Evolutionary conservation across 2,797 vertebrate species (phyloP).

Genomic region (Stomatorhinus walkeri): DNA sequence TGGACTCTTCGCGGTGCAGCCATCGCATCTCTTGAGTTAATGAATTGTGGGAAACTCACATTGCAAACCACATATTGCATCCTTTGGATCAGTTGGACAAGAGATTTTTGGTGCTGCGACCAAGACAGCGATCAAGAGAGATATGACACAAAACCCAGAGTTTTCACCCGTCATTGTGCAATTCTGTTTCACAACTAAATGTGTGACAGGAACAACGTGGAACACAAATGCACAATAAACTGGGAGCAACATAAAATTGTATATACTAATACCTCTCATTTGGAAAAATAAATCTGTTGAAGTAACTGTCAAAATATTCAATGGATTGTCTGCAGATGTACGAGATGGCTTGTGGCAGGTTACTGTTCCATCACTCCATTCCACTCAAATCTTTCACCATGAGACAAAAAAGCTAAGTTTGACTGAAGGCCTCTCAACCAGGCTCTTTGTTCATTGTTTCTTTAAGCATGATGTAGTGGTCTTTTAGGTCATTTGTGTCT

Average conservation of each 20-base stretch:
- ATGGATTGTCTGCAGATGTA: not conserved
- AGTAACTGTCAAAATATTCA: not conserved
- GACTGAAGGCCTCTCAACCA: not conserved
- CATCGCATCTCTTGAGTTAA: conserved; percentile 25
- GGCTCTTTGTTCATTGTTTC: not conserved
- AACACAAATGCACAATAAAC: not conserved
- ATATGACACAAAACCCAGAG: not conserved
- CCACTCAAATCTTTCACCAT: not conserved
- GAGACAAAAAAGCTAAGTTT: not conserved
- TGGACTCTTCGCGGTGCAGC: conserved; percentile 25
- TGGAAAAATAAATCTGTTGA: conserved; percentile 1
- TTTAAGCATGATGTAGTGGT: not conserved
- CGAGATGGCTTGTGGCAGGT: not conserved
- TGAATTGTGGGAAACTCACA: conserved; percentile 25
- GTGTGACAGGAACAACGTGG: not conserved
- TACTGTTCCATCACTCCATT: not conserved
- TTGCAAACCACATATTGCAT: not conserved
- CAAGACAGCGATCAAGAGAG: not conserved
- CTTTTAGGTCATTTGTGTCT: not conserved
- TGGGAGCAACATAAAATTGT: not conserved
- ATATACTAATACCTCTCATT: conserved; percentile 2
- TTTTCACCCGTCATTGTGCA: not conserved
- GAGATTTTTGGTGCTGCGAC: not conserved
- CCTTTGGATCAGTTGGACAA: conserved; percentile 22
- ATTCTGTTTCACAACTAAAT: not conserved